Base-by-base conservation (phyloP, 2,888 invertebrate species). In the Mimumesa dahlbomi region DNA sequence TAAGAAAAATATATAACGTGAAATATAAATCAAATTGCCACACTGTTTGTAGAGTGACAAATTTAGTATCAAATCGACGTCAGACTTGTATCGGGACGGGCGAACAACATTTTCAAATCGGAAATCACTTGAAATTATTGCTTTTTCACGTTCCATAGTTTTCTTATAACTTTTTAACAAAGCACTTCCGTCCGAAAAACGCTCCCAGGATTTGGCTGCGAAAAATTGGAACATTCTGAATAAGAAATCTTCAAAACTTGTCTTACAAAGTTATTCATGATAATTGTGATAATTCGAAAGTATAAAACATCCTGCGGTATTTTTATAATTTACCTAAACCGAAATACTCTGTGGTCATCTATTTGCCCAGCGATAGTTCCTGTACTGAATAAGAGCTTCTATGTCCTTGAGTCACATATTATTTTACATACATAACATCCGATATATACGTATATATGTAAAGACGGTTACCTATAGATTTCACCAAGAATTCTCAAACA, bases 361-460 rank as follows among this genome's bases (percentile, higher is more conserved):
- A n/a, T 29, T 59, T 22, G n/a, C 18, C 25, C 9, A 21, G 21
- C 50, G 18, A 57, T 42, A 5, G 14, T 36, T 45, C 29, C 46
- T 16, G 29, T 31, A 34, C 1, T 48, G 42, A 43, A 56, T 52
- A 52, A 67, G 29, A 36, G 31, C 19, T 46, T 43, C 25, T 50
- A 18, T 56, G 45, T 59, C 6, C 38, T 61, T 56, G 50, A 52
- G 29, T 46, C 7, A n/a, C n/a, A 36, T 36, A 31, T 52, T 54
- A 21, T 68, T 54, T 69, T 65, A 57, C 57, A 65, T 50, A 61
- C 25, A 34, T 73, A 73, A 62, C 65, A 62, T 62, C 48, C 52
- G 57, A 45, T 18, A 62, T 19, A 16, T 52, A n/a, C n/a, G 34
- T 42, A 42, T 21, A 43, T 50, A 19, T 19, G 18, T 48, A 50